Evolutionary conservation across 37 sponge, comb jelly and placozoan genomes (phyloP).

Genomic region (Halichondria panicea): DNA sequence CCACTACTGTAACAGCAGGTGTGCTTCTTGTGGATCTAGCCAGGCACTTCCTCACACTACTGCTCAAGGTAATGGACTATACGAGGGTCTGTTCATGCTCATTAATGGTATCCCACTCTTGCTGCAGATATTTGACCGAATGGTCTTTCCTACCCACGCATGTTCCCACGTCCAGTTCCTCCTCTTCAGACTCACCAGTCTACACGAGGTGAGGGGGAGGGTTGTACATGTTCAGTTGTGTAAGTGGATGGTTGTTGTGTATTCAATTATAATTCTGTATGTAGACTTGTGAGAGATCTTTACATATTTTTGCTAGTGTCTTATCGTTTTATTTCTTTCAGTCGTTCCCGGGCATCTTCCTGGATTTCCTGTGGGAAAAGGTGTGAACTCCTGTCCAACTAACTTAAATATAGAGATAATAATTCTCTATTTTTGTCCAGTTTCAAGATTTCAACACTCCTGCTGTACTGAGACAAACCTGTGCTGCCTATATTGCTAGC

Average conservation of each 20-base stretch:
- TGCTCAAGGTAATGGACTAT: neutral
- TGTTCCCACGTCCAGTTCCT: constrained; percentile 84
- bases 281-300: too few relatives aligned
- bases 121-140: constrained; percentile 55
- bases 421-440: constrained; percentile 7
- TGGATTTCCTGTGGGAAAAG: constrained; percentile 71
- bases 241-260: too few relatives aligned
- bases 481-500: constrained; percentile 80
- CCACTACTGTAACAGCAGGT: neutral
- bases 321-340: constrained; percentile 15
- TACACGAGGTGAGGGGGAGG: constrained; percentile 40
- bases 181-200: constrained; percentile 67
- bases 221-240: too few relatives aligned
- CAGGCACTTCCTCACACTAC: neutral
- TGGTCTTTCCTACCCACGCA: constrained; percentile 73
- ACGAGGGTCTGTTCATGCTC: neutral
- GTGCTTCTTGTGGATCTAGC: constrained; percentile 5
- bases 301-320: too few relatives aligned
- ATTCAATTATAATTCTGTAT: too few relatives aligned
- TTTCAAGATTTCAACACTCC: constrained; percentile 55
- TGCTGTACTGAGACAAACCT: constrained; percentile 53
- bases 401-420: too few relatives aligned
- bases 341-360: constrained; percentile 52
- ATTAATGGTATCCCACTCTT: neutral
- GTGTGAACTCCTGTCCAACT: constrained; percentile 1